Base-by-base conservation (phyloP, 2,888 invertebrate species). In the Vanessa cardui region DNA sequence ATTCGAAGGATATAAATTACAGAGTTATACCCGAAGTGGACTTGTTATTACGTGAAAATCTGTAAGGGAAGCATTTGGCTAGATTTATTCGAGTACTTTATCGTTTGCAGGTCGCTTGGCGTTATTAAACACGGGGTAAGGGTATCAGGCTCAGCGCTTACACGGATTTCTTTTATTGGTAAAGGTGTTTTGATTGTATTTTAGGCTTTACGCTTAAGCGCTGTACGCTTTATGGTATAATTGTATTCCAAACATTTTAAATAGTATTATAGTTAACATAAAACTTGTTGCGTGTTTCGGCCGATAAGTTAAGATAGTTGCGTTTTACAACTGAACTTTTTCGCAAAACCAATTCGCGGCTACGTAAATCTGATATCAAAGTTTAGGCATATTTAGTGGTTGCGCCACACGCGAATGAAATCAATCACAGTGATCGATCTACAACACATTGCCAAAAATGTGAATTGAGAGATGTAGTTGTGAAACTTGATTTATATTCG, bases 31-130 rank as follows among this genome's bases (percentile, higher is more conserved):
- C 64, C 73, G 59, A 66, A 77, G 74, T 75, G 75, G 77, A 76
- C 74, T 78, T 81, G 83, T 84, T 85, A 87, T 83, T 83, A 83
- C 81, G 81, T 81, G 80, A 79, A 82, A 84, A 84, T 82, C 82
- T 82, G 80, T 77, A 77, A 74, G 72, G 74, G 77, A 79, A 83
- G 79, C 77, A 75, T 78, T 76, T 69, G 62, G 62, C 66, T 83
- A 56, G 85, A 87, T 85, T 87, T 85, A 86, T 85, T 75, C 63
- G 58, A 71, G 73, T 77, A 82, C 77, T 85, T 82, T 80, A 78
- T 81, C 78, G 78, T 78, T 75, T 73, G 77, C 76, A 79, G 74
- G 72, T 76, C 77, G 73, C 73, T 78, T 72, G 70, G 45, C 64
- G 71, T 66, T 69, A 69, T 71, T 62, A 59, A 62, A 64, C 64